Evolutionary conservation across 1,140 invertebrate genomes (phyloP).

Genomic region (Solenopsis fugax): DNA sequence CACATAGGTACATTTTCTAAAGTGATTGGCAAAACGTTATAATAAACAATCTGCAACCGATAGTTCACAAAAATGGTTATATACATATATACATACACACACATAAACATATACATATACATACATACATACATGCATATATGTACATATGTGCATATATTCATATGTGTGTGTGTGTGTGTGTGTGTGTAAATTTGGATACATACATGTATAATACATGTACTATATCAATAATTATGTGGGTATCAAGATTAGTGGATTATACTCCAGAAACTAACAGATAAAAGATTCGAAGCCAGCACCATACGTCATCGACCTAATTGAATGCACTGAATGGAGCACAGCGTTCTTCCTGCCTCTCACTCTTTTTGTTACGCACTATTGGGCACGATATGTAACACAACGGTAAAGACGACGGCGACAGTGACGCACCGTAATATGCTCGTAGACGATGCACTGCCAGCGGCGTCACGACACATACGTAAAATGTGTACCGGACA

Average conservation of each 20-base stretch:
- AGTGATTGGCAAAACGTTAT: neutral
- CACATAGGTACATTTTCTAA: neutral
- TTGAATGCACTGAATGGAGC: slow-evolving; percentile 24
- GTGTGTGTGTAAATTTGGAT: no score
- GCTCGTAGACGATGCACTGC: slow-evolving; percentile 74
- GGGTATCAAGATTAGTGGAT: neutral
- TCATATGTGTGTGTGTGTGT: no score
- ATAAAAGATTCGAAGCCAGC: slow-evolving; percentile 16
- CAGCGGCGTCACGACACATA: slow-evolving; percentile 67
- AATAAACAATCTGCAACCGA: slow-evolving; percentile 25
- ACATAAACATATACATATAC: no score
- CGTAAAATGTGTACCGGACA: slow-evolving; percentile 58
- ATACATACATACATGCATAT: no score
- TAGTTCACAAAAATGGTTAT: neutral
- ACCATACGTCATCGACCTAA: neutral
- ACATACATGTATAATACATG: neutral
- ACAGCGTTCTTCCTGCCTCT: neutral
- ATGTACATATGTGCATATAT: no score
- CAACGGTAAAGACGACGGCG: neutral
- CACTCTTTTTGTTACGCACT: slow-evolving; percentile 28
- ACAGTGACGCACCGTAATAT: slow-evolving; percentile 71
- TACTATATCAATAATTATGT: neutral
- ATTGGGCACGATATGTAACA: slow-evolving; percentile 30
- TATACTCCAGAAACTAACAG: neutral
- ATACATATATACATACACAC: neutral